A percentile compares a stretch with the other conserved stretches of the same genome.
Conservation (phyloP, 2,113 vertebrate species). For the Potamarius usumacintae region DNA sequence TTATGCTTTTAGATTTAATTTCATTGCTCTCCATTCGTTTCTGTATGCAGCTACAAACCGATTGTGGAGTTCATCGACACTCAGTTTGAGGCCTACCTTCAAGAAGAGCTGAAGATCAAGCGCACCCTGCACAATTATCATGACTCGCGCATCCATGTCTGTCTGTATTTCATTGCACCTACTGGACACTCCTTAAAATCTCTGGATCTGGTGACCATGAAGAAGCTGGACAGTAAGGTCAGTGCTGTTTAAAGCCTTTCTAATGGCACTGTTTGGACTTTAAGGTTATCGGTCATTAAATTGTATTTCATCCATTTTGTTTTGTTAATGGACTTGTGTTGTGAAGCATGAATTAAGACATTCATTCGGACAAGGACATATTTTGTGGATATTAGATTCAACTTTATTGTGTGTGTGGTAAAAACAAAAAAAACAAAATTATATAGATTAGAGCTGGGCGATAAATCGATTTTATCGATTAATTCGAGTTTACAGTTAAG, state of each 20-base stretch:
- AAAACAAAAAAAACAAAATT: too few species aligned
- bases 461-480: too few species aligned
- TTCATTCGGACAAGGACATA: background rate
- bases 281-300: background rate
- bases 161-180: conserved; percentile 96
- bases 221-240: conserved; percentile 99
- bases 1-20: background rate
- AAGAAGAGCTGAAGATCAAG: conserved; percentile 96
- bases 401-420: background rate
- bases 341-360: background rate
- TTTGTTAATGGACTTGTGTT: background rate
- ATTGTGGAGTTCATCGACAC: conserved; percentile 97
- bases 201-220: conserved; percentile 96
- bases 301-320: background rate
- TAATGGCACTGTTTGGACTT: background rate
- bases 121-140: conserved; percentile 94
- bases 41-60: conserved; percentile 85
- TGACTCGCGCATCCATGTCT: conserved; percentile 91
- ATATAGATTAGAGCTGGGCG: too few species aligned
- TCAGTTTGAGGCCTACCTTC: conserved; percentile 95
- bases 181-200: conserved; percentile 97
- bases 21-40: background rate
- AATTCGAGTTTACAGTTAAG: too few species aligned
- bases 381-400: background rate
- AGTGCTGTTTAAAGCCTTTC: conserved; percentile 13